Conservation (phyloP, 2,797 vertebrate genomes). For the Rallus crepitans region DNA sequence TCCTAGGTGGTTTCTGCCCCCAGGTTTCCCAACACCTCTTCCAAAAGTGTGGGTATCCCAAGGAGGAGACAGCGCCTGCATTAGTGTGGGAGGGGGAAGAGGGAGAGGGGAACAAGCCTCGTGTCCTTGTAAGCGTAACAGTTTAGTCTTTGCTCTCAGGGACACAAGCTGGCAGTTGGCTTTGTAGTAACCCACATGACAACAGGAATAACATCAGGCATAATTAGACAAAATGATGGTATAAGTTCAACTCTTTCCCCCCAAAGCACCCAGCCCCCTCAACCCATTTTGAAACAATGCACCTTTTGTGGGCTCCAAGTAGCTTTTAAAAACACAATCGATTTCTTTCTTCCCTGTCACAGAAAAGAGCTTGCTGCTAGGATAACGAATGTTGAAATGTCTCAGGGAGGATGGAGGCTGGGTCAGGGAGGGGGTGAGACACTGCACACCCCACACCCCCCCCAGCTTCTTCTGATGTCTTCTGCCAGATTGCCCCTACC, state of each 20-base stretch:
- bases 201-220: conserved; percentile 73
- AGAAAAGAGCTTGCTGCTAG: conserved; percentile 68
- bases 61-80: not conserved
- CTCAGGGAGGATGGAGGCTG: conserved; percentile 5
- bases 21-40: not conserved
- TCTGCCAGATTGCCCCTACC: conserved; percentile 30
- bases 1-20: not conserved
- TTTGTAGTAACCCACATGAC: conserved; percentile 75
- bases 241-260: conserved; percentile 62
- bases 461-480: conserved; percentile 33
- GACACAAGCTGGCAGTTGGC: conserved; percentile 65
- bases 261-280: conserved; percentile 63
- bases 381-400: conserved; percentile 66
- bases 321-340: conserved; percentile 68
- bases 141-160: conserved; percentile 73
- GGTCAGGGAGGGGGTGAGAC: not conserved
- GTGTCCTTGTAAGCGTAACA: conserved; percentile 60
- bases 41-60: not conserved
- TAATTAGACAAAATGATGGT: conserved; percentile 79
- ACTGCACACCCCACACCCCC: not conserved
- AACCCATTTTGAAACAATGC: conserved; percentile 75
- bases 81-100: not conserved
- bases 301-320: conserved; percentile 72
- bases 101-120: conserved; percentile 6
- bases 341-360: conserved; percentile 68